These are phyloP conservation scores for Pedetes capensis DNA, from an alignment of 2,113 vertebrate species.

Conservation along the genomic window DNA sequence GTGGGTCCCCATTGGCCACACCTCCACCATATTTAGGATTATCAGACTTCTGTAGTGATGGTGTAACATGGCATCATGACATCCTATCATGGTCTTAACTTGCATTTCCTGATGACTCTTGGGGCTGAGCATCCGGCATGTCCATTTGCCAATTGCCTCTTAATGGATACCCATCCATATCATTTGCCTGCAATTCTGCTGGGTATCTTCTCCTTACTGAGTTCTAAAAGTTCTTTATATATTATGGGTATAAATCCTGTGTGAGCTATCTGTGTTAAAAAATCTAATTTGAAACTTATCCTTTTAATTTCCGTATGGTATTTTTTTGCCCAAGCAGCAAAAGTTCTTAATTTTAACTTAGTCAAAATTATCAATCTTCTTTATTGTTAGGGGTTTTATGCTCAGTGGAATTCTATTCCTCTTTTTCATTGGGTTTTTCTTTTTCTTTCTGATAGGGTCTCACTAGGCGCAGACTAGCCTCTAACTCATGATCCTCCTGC, in stretches of 20 bases:
- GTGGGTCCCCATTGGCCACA: rapidly evolving
- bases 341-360: background rate
- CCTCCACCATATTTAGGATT: background rate
- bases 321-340: background rate
- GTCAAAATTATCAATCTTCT: background rate
- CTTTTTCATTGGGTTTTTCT: background rate
- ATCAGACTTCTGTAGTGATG: background rate
- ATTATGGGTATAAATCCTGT: background rate
- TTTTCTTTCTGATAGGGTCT: no score
- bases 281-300: background rate
- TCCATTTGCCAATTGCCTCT: background rate
- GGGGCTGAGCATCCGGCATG: background rate
- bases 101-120: background rate
- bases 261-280: background rate
- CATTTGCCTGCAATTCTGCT: background rate
- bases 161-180: background rate
- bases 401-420: background rate
- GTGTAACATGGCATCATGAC: rapidly evolving
- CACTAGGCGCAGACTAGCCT: no score
- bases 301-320: background rate
- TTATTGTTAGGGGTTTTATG: background rate
- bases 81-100: background rate
- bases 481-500: no score
- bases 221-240: background rate
- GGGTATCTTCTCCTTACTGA: background rate